Percentiles rank a stretch among this genome's conserved stretches.
These are phyloP conservation scores for Neuroscelio doddi DNA, from an alignment of 2,888 invertebrate genomes.

Conservation along the genomic window DNA sequence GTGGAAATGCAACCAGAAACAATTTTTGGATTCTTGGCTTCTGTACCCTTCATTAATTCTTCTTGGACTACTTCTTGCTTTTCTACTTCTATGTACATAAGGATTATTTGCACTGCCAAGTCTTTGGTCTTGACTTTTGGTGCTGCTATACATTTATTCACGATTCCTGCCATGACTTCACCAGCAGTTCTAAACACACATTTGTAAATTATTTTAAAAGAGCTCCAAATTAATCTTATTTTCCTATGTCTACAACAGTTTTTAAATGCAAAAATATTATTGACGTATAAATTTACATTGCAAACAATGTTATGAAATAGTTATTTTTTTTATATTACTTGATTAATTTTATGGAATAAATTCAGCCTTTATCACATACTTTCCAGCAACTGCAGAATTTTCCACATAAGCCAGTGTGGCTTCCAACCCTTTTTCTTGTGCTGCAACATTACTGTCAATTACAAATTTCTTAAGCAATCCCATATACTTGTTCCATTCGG, in stretches of 20 bases:
- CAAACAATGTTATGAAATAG: no score
- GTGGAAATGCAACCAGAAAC: constrained; percentile 88
- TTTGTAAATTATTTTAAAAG: no score
- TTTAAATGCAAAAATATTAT: no score
- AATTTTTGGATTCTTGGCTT: constrained; percentile 97
- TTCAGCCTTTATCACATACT: constrained; percentile 70
- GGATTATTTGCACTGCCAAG: constrained; percentile 87
- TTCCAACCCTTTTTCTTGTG: constrained; percentile 96
- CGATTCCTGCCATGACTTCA: constrained; percentile 91
- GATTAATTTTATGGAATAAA: constrained; percentile 1
- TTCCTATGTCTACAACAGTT: no score
- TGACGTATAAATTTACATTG: no score
- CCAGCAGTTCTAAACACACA: constrained; percentile 83
- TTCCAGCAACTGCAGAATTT: constrained; percentile 90
- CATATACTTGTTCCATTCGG: constrained; percentile 93
- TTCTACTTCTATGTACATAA: constrained; percentile 97
- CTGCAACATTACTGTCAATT: constrained; percentile 92
- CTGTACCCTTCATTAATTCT: constrained; percentile 93
- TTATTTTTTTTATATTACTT: no score
- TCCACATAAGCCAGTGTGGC: constrained; percentile 93
- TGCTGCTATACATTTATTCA: constrained; percentile 94
- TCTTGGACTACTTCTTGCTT: constrained; percentile 92
- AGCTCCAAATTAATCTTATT: neutral
- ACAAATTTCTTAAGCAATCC: constrained; percentile 96
- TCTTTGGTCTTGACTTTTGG: constrained; percentile 94